Base-by-base conservation (phyloP, 2,797 vertebrate species). In the Mus spretus region DNA sequence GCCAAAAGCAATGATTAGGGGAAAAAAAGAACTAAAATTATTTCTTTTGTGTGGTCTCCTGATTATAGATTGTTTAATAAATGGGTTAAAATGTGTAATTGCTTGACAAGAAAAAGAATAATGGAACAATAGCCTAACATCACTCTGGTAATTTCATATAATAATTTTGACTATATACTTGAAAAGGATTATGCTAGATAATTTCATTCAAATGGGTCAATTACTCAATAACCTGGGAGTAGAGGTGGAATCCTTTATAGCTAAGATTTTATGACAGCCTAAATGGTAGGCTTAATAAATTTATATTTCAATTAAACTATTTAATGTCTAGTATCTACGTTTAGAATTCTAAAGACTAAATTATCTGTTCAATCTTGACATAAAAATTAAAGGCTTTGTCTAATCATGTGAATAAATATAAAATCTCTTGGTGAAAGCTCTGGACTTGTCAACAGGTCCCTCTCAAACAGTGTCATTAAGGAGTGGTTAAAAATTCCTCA, bases 81-180 rank as follows among this genome's bases (percentile, higher is more conserved):
- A 89, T 90, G 90, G 61, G 19, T 79, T 65, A 86, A 96, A 91
- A 50, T 77, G 1, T 89, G 11, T 72, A 93, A 91, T 72, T 95
- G 20, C 65, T 91, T 95, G 87, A 94, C 40, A 95, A 97, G 90
- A 97, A 96, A 95, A 93, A 90, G 28, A 92, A 93, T 84, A 93
- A 88, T 40, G 31, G 40, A 82, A 96, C 96, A 92, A 78, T 72
- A 90, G 28, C 61, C 67, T 79, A 89, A 24, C 19, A 93, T 88
- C 47, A 84, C n/a, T 94, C 44, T 22, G 67, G 70, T 67, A 94
- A 92, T 8, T 61, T 53, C 34, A 82, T 44, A 74, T 93, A 91
- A 77, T 95, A 92, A 92, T 95, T 96, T 92, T 85, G 78, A 92
- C 37, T 70, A 44, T 1, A 82, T 20, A 85, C 78, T 93, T 93